A percentile compares a stretch with the other conserved stretches of the same genome.
Conservation (phyloP, 2,113 vertebrate genomes). For the Coregonus clupeaformis region DNA sequence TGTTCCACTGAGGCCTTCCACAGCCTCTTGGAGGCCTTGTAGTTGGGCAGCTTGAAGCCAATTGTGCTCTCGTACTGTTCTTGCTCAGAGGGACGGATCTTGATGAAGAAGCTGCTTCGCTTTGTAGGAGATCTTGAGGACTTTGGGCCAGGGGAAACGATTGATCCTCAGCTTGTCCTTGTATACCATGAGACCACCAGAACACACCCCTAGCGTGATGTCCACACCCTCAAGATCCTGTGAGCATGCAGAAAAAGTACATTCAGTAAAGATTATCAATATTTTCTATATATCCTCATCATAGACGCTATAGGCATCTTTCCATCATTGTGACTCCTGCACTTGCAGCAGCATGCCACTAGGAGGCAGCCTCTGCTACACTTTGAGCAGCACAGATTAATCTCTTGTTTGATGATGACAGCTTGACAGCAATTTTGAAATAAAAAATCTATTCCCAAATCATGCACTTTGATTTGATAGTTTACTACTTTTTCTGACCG, state of each 20-base stretch:
- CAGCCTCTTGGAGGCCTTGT: conserved; percentile 92
- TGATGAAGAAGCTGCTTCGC: conserved; percentile 95
- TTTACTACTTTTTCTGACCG: neutral
- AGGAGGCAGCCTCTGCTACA: conserved; percentile 44
- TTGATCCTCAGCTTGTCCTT: conserved; percentile 95
- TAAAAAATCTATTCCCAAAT: conserved; percentile 41
- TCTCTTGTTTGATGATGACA: conserved; percentile 33
- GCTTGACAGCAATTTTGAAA: conserved; percentile 48
- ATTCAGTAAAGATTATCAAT: neutral
- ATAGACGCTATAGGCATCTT: too few relatives aligned
- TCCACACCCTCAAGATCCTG: conserved; percentile 93
- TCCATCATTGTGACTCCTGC: neutral
- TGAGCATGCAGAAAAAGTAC: neutral
- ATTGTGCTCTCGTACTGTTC: conserved; percentile 94
- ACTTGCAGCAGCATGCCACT: conserved; percentile 42
- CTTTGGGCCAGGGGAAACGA: conserved; percentile 94
- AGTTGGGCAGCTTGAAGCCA: conserved; percentile 92
- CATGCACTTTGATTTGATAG: neutral
- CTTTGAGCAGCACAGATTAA: conserved; percentile 23
- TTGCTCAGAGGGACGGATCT: conserved; percentile 92
- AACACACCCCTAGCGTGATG: conserved; percentile 94
- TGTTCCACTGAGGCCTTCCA: conserved; percentile 98
- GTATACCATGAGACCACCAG: conserved; percentile 92
- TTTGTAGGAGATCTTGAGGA: conserved; percentile 97
- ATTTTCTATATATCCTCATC: too few relatives aligned